These are phyloP conservation scores for Phyllotreta striolata DNA, from an alignment of 2,888 invertebrate species.

Conservation along the genomic window DNA sequence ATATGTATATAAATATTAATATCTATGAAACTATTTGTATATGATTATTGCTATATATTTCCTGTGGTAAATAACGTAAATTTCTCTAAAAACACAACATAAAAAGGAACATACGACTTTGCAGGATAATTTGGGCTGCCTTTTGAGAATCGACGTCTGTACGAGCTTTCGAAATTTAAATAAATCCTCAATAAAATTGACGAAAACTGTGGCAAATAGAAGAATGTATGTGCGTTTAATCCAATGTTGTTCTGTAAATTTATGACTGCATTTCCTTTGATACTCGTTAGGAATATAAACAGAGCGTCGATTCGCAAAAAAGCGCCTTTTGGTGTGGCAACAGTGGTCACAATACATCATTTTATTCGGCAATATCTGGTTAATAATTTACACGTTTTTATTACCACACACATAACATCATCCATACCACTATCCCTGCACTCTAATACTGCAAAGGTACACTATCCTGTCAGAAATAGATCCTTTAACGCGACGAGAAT, in stretches of 20 bases:
- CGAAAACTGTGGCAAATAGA: too few relatives aligned
- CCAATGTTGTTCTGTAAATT: too few relatives aligned
- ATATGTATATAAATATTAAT: slow-evolving; percentile 50
- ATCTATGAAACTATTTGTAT: slow-evolving; percentile 55
- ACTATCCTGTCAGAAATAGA: slow-evolving; percentile 41
- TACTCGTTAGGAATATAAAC: not conserved
- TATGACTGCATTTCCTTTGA: too few relatives aligned
- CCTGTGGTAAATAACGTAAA: slow-evolving; percentile 55
- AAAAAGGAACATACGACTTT: slow-evolving; percentile 57
- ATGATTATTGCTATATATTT: slow-evolving; percentile 61
- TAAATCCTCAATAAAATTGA: too few relatives aligned
- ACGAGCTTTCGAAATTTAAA: not conserved
- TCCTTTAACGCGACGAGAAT: slow-evolving; percentile 20
- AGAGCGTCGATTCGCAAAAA: slow-evolving; percentile 4
- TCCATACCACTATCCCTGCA: slow-evolving; percentile 51
- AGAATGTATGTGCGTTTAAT: too few relatives aligned
- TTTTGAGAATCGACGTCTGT: slow-evolving; percentile 1
- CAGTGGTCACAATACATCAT: slow-evolving; percentile 23
- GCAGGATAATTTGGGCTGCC: slow-evolving; percentile 45
- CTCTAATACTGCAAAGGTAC: slow-evolving; percentile 59
- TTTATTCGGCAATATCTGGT: slow-evolving; percentile 41
- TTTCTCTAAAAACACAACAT: slow-evolving; percentile 45
- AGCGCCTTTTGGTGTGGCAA: slow-evolving; percentile 23
- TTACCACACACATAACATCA: slow-evolving; percentile 24
- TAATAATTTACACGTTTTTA: slow-evolving; percentile 40